These are phyloP conservation scores for Ophioninae sp. DNA, from an alignment of 2,888 invertebrate genomes.

Conservation along the genomic window DNA sequence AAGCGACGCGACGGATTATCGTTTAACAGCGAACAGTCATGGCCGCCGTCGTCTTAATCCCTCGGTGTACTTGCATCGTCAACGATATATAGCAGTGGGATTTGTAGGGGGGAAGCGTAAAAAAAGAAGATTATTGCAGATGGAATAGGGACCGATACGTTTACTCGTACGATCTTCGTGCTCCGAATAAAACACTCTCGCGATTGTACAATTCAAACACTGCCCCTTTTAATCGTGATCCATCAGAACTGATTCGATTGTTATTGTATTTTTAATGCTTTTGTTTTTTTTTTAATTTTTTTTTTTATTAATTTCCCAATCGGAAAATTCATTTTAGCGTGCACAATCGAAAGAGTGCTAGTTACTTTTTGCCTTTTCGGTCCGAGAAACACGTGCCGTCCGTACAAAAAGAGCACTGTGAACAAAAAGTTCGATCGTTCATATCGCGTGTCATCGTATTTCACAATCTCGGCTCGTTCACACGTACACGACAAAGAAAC, in stretches of 20 bases:
- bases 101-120: conserved; percentile 4
- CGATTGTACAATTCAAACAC: conserved; percentile 44
- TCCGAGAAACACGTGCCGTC: conserved; percentile 34
- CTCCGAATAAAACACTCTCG: conserved; percentile 33
- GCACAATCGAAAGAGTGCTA: neutral
- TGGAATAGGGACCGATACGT: conserved; percentile 25
- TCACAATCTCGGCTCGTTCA: conserved; percentile 9
- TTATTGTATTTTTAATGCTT: conserved; percentile 25
- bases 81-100: conserved; percentile 16
- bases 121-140: conserved; percentile 17
- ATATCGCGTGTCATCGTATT: conserved; percentile 1
- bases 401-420: conserved; percentile 21
- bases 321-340: conserved; percentile 8
- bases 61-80: conserved; percentile 29
- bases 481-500: neutral
- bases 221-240: conserved; percentile 36
- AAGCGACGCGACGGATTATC: conserved; percentile 60
- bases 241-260: conserved; percentile 28
- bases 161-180: conserved; percentile 41
- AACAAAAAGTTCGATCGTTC: conserved; percentile 13
- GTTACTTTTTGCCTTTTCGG: conserved; percentile 28
- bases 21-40: conserved; percentile 60
- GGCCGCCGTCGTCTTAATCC: conserved; percentile 15
- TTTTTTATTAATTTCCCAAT: conserved; percentile 3
- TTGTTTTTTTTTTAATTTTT: conserved; percentile 10